Percentiles rank a stretch among this genome's conserved stretches.
phyloP scores from a whole-genome alignment of 2,888 invertebrate genomes.

The Chouioia cunea region DNA sequence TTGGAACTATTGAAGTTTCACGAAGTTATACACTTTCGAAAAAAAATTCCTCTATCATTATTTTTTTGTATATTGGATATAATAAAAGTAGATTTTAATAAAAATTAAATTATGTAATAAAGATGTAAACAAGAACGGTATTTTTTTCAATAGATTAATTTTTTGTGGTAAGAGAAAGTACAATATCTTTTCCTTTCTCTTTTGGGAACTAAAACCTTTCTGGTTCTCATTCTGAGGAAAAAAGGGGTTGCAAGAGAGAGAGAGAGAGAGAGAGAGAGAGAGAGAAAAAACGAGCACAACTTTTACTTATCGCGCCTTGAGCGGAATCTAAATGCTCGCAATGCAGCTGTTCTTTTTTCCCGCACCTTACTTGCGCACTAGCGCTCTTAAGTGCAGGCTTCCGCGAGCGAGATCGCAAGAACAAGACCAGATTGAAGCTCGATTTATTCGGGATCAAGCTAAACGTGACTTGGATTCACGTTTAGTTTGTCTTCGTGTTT shows the following conservation, averaged over 20 bases:
- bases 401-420: slow-evolving; percentile 14
- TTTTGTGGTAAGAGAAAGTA: slow-evolving; percentile 52
- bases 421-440: slow-evolving; percentile 46
- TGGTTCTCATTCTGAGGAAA: slow-evolving; percentile 30
- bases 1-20: neutral
- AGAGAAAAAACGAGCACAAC: slow-evolving; percentile 44
- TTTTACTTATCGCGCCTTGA: slow-evolving; percentile 58
- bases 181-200: slow-evolving; percentile 50
- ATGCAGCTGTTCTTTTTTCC: slow-evolving; percentile 47
- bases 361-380: neutral
- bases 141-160: no score
- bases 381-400: neutral
- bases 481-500: neutral
- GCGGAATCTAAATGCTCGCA: slow-evolving; percentile 48
- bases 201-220: slow-evolving; percentile 49
- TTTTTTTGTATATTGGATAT: no score
- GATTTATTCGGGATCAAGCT: slow-evolving; percentile 45
- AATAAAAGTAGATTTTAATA: no score
- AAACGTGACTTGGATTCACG: slow-evolving; percentile 40
- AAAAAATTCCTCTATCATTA: no score
- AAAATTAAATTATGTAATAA: no score
- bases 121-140: no score
- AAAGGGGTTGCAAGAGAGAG: slow-evolving; percentile 48
- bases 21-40: neutral
- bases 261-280: slow-evolving; percentile 20